phyloP scores from a whole-genome alignment of 2,113 vertebrate species.

The Anthoscopus minutus region DNA sequence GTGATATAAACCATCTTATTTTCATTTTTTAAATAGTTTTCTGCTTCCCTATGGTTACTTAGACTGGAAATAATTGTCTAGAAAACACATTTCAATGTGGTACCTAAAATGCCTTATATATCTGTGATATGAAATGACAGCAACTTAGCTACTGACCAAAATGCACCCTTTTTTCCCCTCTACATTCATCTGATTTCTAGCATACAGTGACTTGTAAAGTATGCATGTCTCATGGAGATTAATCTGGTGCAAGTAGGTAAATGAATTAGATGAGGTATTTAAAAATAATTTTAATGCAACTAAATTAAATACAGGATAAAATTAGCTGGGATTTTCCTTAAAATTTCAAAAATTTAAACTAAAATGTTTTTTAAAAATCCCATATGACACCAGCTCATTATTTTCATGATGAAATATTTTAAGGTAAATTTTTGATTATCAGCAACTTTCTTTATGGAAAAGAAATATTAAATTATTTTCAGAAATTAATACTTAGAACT shows the following conservation, averaged over 20 bases:
- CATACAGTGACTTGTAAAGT: background rate
- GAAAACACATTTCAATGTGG: constrained; percentile 62
- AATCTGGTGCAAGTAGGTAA: background rate
- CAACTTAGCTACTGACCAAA: background rate
- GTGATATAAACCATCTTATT: constrained; percentile 80
- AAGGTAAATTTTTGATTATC: background rate
- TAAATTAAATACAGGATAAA: background rate
- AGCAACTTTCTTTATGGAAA: background rate
- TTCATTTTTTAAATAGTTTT: constrained; percentile 67
- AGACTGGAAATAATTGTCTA: constrained; percentile 71
- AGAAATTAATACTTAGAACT: background rate
- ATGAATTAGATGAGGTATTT: background rate
- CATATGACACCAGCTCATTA: background rate
- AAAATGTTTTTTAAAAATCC: background rate
- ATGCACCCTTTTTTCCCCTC: background rate
- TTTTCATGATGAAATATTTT: background rate
- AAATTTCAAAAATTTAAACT: background rate
- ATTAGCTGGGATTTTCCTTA: background rate
- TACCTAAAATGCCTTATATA: constrained; percentile 40
- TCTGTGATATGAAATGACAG: background rate
- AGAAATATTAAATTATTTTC: background rate
- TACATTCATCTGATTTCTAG: background rate
- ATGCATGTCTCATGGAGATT: background rate
- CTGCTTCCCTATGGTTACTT: constrained; percentile 67
- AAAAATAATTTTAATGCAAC: constrained; percentile 6